Conservation (phyloP, 2,797 vertebrate species). For the Myotis findleyi region DNA sequence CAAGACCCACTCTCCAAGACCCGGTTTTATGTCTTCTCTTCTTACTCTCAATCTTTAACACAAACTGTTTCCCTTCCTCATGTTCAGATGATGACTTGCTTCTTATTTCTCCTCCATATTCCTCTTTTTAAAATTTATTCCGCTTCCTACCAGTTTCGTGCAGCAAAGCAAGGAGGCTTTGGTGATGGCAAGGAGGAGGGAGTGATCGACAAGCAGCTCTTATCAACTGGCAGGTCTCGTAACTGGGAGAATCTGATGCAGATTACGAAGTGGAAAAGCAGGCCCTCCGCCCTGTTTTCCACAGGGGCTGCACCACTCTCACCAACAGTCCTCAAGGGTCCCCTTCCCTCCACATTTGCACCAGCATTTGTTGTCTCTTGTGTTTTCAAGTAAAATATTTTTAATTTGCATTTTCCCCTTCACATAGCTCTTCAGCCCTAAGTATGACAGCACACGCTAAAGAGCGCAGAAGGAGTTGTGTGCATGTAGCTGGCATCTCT, state of each 20-base stretch:
- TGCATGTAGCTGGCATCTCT: not conserved
- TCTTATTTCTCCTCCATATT: not conserved
- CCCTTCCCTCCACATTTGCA: not conserved
- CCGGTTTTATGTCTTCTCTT: not conserved
- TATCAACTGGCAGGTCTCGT: not conserved
- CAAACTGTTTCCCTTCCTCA: not conserved
- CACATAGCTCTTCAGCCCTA: not conserved
- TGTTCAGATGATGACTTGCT: not conserved
- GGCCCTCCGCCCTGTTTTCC: not conserved
- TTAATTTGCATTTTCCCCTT: conserved; percentile 42
- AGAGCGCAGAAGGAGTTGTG: not conserved
- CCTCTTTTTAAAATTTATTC: not conserved
- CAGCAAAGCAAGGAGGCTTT: not conserved
- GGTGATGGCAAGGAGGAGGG: not conserved
- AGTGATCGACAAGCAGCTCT: not conserved
- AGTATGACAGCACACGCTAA: not conserved
- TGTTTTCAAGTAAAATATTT: conserved; percentile 23
- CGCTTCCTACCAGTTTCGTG: not conserved
- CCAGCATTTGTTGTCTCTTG: not conserved
- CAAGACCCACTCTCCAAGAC: not conserved
- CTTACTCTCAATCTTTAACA: not conserved
- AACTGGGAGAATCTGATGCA: not conserved
- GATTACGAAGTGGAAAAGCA: not conserved
- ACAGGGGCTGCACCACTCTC: not conserved
- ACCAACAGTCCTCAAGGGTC: not conserved